phyloP scores from a whole-genome alignment of 1,140 invertebrate species.

The Musca domestica region DNA sequence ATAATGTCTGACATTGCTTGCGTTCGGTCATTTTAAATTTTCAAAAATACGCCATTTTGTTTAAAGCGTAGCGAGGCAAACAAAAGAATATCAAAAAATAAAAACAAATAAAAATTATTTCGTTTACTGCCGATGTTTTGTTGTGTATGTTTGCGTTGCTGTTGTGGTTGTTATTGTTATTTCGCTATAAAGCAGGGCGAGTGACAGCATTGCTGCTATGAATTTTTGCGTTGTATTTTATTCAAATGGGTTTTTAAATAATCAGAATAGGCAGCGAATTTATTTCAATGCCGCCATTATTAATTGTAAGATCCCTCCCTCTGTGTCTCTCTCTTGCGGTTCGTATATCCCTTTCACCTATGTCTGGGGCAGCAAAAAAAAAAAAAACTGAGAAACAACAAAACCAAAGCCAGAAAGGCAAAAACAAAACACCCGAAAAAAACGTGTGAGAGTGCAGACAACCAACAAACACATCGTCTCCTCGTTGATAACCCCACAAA shows the following conservation, averaged over 20 bases:
- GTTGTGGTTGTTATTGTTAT: neutral
- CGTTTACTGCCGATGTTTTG: neutral
- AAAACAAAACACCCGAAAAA: neutral
- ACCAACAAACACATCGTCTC: no score
- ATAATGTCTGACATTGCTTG: no score
- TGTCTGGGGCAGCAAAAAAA: no score
- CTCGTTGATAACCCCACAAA: no score
- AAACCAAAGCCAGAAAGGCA: neutral
- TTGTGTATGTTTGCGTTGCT: neutral
- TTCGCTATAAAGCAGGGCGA: neutral
- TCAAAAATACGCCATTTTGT: conserved; percentile 10
- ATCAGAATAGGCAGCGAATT: conserved; percentile 5
- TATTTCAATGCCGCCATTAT: conserved; percentile 30
- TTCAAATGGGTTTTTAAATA: neutral
- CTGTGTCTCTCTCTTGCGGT: conserved; percentile 1
- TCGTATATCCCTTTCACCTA: neutral
- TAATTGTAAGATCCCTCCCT: conserved; percentile 22
- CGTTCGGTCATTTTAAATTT: no score
- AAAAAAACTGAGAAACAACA: neutral
- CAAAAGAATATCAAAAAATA: conserved; percentile 6
- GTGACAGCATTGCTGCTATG: no score
- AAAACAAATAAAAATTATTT: neutral
- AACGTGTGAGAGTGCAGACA: neutral
- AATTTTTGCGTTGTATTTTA: neutral
- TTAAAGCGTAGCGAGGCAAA: neutral